Base-by-base conservation (phyloP, 2,888 invertebrate genomes). In the Chrysodeixis includens region DNA sequence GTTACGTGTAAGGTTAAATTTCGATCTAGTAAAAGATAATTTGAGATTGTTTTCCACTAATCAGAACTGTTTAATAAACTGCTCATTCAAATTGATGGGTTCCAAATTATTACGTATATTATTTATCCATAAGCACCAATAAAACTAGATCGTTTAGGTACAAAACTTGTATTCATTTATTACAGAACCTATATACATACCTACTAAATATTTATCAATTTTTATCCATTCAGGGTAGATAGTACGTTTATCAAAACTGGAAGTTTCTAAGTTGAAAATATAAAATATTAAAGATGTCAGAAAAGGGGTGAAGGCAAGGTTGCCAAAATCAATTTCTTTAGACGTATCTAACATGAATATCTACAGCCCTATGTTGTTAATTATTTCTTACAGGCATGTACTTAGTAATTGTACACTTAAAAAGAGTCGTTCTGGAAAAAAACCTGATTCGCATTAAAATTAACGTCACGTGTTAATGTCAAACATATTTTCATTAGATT, bases 121-220 rank as follows among this genome's bases (percentile, higher is more conserved):
- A 1, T 35, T 30, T 20, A 20, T 35, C 44, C 52, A 20, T 35
- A 35, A 40, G 10, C 10, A 20, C 20, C 46, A 18, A 49, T 30
- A 59, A 46, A 56, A 63, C 58, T 58, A 20, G 9, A 18, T n/a
- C 9, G 49, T 40, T n/a, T 40, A n/a, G 40, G 40, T 40, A n/a
- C 1, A 40, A 40, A 40, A n/a, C 7, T 1, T 40, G 26, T 40
- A 40, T 40, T 40, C n/a, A 40, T 40, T 40, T 40, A 40, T 40
- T n/a, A n/a, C 40, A 40, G 3, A 40, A 3, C 40, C n/a, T 40
- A 3, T 40, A n/a, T 40, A 35, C n/a, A n/a, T n/a, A n/a, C n/a
- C n/a, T n/a, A n/a, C n/a, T n/a, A n/a, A n/a, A n/a, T n/a, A n/a
- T n/a, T n/a, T n/a, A n/a, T n/a, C n/a, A n/a, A n/a, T n/a, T n/a